Evolutionary conservation across 1,140 invertebrate species (phyloP).

Genomic region (Pseudomyrmex cubaensis): DNA sequence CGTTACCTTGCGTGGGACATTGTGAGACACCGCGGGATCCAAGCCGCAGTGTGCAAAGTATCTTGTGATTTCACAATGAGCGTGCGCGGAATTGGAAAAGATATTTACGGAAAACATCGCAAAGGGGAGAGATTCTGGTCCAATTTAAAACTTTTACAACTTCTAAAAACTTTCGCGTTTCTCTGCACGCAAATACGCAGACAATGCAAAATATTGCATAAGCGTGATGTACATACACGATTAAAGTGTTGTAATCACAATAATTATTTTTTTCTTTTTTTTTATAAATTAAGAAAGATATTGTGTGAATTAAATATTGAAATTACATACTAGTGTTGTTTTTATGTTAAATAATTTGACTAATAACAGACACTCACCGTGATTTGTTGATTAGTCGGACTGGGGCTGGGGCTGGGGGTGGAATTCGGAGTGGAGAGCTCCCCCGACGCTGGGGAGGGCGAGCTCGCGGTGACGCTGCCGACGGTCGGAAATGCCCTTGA

Average conservation of each 20-base stretch:
- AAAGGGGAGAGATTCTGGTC: background rate
- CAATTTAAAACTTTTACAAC: background rate
- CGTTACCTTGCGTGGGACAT: slow-evolving; percentile 2
- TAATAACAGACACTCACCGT: slow-evolving; percentile 74
- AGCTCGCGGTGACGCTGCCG: slow-evolving; percentile 73
- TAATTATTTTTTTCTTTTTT: too few relatives aligned
- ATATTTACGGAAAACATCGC: background rate
- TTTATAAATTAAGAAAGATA: too few relatives aligned
- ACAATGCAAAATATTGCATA: background rate
- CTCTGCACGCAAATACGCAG: background rate
- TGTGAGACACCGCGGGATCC: background rate
- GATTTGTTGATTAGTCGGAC: slow-evolving; percentile 81
- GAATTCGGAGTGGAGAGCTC: slow-evolving; percentile 80
- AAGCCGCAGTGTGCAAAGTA: slow-evolving; percentile 6
- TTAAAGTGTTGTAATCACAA: too few relatives aligned
- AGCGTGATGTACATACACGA: background rate
- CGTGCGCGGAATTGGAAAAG: slow-evolving; percentile 7
- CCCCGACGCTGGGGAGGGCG: slow-evolving; percentile 72
- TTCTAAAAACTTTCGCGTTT: background rate
- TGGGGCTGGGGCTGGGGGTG: slow-evolving; percentile 83
- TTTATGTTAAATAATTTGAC: background rate
- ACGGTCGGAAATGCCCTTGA: slow-evolving; percentile 83
- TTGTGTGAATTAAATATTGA: background rate
- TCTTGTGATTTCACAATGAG: slow-evolving; percentile 32
- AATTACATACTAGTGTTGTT: background rate